phyloP scores from a whole-genome alignment of 1,140 invertebrate species.

The Dermatophagoides farinae region DNA sequence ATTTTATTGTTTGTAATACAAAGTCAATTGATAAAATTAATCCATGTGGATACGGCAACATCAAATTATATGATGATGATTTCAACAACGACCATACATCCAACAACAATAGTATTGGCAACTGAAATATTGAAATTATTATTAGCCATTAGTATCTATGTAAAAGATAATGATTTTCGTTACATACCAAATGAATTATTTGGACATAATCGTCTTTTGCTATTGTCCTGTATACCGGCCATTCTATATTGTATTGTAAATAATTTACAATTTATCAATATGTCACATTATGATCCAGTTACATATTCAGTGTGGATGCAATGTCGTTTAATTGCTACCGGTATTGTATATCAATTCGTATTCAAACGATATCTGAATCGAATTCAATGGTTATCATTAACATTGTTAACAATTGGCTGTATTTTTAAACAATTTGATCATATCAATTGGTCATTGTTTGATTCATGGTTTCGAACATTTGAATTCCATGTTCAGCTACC shows the following conservation, averaged over 20 bases:
- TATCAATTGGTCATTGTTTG: not conserved
- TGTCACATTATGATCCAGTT: conserved; percentile 73
- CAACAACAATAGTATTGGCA: conserved; percentile 42
- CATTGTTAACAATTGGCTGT: conserved; percentile 66
- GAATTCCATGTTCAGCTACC: not conserved
- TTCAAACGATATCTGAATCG: conserved; percentile 60
- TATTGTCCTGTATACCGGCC: conserved; percentile 65
- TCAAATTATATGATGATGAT: too few relatives aligned
- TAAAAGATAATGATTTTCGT: conserved; percentile 21
- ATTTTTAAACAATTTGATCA: conserved; percentile 54
- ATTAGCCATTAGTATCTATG: conserved; percentile 34
- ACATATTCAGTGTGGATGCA: conserved; percentile 67
- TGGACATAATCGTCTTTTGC: conserved; percentile 30
- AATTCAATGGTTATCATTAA: conserved; percentile 73
- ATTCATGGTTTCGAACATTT: not conserved
- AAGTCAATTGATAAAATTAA: conserved; percentile 64
- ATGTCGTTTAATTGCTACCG: conserved; percentile 73
- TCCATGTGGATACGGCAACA: conserved; percentile 21
- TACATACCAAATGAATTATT: conserved; percentile 19
- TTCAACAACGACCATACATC: conserved; percentile 46
- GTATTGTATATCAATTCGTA: conserved; percentile 72
- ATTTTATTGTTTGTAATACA: conserved; percentile 43
- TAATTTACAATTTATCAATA: conserved; percentile 74
- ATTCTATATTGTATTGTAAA: conserved; percentile 82
- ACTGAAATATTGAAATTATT: conserved; percentile 69